These are phyloP conservation scores for Trachelus tabidus DNA, from an alignment of 2,888 invertebrate genomes.

Conservation along the genomic window DNA sequence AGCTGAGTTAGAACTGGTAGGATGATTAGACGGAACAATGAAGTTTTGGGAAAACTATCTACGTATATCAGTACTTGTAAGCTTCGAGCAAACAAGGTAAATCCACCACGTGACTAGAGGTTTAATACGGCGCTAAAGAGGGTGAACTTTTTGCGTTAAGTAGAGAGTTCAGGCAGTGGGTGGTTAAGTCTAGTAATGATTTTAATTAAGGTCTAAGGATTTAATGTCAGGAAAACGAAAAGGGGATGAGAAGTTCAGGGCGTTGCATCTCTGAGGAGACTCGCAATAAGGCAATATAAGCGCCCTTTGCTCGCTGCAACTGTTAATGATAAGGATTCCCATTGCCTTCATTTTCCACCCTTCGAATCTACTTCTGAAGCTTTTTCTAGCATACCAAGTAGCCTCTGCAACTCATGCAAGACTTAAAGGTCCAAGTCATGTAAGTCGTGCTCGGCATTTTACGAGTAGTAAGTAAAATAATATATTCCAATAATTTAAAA, in stretches of 20 bases:
- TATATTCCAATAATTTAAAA: not conserved
- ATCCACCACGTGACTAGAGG: conserved; percentile 37
- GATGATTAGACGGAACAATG: not conserved
- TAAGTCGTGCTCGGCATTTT: not conserved
- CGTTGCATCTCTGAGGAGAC: conserved; percentile 19
- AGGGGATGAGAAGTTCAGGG: conserved; percentile 21
- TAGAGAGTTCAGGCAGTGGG: conserved; percentile 30
- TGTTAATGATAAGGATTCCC: conserved; percentile 7
- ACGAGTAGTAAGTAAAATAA: not conserved
- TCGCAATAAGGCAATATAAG: conserved; percentile 33
- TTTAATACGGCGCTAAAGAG: conserved; percentile 31
- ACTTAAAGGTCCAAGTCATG: not conserved
- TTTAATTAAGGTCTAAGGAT: conserved; percentile 42
- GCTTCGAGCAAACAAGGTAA: conserved; percentile 22
- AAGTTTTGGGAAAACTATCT: not conserved
- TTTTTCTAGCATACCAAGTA: not conserved
- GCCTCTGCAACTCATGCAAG: not conserved
- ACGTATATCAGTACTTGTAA: not conserved
- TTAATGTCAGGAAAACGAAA: conserved; percentile 29
- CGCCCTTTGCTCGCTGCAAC: conserved; percentile 28
- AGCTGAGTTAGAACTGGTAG: not conserved
- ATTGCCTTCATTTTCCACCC: not conserved
- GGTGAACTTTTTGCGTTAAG: conserved; percentile 33
- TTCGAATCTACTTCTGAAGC: not conserved
- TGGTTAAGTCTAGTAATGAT: conserved; percentile 41